A percentile compares a stretch with the other conserved stretches of the same genome.
These are phyloP conservation scores for Drosophila helvetica DNA, from an alignment of 2,888 invertebrate species.

Conservation along the genomic window DNA sequence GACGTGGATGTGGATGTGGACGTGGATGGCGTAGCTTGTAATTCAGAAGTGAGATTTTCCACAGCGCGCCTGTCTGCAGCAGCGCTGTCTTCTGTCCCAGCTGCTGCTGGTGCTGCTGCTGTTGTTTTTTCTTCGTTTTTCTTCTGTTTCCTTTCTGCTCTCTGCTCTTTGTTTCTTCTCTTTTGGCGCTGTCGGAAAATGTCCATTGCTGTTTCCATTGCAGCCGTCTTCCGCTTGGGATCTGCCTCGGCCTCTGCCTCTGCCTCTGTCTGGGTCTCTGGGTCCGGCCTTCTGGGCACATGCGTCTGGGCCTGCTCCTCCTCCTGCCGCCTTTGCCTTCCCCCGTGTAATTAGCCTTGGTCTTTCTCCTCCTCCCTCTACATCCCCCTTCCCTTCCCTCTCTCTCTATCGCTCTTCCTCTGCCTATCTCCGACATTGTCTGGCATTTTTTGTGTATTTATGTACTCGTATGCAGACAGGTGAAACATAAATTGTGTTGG, in stretches of 20 bases:
- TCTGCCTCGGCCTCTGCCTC: slow-evolving; percentile 27
- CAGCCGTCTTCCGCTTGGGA: slow-evolving; percentile 26
- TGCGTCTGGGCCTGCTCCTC: slow-evolving; percentile 24
- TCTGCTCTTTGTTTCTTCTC: slow-evolving; percentile 13
- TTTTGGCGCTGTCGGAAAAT: slow-evolving; percentile 65
- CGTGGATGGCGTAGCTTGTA: slow-evolving; percentile 61
- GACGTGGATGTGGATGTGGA: slow-evolving; percentile 50
- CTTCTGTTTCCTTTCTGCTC: slow-evolving; percentile 8
- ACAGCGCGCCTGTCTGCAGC: slow-evolving; percentile 69
- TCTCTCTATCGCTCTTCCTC: background rate
- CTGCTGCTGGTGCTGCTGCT: slow-evolving; percentile 53
- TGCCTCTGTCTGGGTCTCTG: slow-evolving; percentile 26
- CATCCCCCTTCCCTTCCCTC: slow-evolving; percentile 32
- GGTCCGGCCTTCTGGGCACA: slow-evolving; percentile 21
- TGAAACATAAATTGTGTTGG: slow-evolving; percentile 80
- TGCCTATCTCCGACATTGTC: slow-evolving; percentile 37
- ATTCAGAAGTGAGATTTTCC: slow-evolving; percentile 82
- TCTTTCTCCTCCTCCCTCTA: slow-evolving; percentile 34
- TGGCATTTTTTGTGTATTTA: slow-evolving; percentile 65
- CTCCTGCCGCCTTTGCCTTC: slow-evolving; percentile 12
- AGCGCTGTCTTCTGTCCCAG: slow-evolving; percentile 40
- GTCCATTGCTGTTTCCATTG: slow-evolving; percentile 72
- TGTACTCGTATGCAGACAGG: slow-evolving; percentile 75
- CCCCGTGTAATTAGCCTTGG: slow-evolving; percentile 75
- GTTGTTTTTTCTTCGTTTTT: slow-evolving; percentile 21